phyloP scores from a whole-genome alignment of 2,888 invertebrate species.

The Tanypteryx hageni region DNA sequence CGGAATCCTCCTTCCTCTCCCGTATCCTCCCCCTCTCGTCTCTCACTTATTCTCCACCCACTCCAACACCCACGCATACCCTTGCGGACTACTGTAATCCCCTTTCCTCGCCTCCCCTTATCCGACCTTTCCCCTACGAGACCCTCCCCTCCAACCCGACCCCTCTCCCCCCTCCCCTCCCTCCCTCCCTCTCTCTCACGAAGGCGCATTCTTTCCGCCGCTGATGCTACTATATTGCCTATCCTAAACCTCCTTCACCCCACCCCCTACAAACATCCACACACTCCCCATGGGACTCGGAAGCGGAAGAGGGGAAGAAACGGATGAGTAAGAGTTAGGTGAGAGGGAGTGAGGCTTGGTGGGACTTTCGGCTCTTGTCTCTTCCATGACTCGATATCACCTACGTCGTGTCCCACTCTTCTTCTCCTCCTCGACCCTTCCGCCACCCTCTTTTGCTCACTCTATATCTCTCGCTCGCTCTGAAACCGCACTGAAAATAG shows the following conservation, averaged over 20 bases:
- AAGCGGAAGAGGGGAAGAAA: not conserved
- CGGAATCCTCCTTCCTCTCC: not conserved
- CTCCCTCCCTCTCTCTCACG: not conserved
- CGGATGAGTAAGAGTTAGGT: too few relatives aligned
- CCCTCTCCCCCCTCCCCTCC: not conserved
- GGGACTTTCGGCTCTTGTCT: not conserved
- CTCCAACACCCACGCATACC: not conserved
- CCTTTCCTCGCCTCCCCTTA: not conserved
- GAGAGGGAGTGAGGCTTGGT: too few relatives aligned
- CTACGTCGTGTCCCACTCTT: not conserved
- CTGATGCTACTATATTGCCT: constrained; percentile 30
- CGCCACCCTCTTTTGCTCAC: not conserved
- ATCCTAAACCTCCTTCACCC: not conserved
- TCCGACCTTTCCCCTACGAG: not conserved
- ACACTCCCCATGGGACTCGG: not conserved
- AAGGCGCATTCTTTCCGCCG: not conserved
- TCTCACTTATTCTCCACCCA: not conserved
- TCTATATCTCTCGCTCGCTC: not conserved
- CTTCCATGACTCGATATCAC: not conserved
- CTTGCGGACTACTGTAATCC: not conserved
- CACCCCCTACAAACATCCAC: not conserved
- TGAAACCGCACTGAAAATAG: not conserved
- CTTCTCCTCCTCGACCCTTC: too few relatives aligned
- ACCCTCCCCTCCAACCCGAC: not conserved
- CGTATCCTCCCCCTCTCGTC: not conserved